These are phyloP conservation scores for Archivesica marissinica DNA, from an alignment of 1,140 invertebrate species.

Conservation along the genomic window DNA sequence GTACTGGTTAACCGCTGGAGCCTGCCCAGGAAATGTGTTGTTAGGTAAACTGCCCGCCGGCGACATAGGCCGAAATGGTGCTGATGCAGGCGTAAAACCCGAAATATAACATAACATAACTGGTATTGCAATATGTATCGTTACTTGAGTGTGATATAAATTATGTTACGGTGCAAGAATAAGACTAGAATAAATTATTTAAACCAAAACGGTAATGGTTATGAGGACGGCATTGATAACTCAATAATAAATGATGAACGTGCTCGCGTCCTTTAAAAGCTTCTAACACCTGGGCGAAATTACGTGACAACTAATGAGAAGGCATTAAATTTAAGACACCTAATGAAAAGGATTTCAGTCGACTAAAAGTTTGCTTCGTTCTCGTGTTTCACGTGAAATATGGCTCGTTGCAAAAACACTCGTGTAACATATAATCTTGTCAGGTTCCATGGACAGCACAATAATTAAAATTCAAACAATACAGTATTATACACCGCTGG, in stretches of 20 bases:
- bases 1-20: no score
- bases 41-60: no score
- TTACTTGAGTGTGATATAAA: no score
- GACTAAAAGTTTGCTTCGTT: background rate
- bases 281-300: constrained; percentile 30
- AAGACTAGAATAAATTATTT: no score
- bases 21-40: no score
- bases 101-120: no score
- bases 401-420: background rate
- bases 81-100: no score
- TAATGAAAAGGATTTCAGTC: constrained; percentile 25
- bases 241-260: background rate
- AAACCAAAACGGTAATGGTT: no score
- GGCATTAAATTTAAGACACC: constrained; percentile 32
- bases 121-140: no score
- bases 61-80: no score
- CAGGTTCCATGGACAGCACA: background rate
- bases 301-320: constrained; percentile 27
- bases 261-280: background rate
- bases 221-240: no score
- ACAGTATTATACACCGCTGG: background rate
- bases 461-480: constrained; percentile 29
- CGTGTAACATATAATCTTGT: constrained; percentile 19
- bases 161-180: no score
- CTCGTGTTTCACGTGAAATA: constrained; percentile 29